These are phyloP conservation scores for Cervus canadensis DNA, from an alignment of 2,113 vertebrate species.

Conservation along the genomic window DNA sequence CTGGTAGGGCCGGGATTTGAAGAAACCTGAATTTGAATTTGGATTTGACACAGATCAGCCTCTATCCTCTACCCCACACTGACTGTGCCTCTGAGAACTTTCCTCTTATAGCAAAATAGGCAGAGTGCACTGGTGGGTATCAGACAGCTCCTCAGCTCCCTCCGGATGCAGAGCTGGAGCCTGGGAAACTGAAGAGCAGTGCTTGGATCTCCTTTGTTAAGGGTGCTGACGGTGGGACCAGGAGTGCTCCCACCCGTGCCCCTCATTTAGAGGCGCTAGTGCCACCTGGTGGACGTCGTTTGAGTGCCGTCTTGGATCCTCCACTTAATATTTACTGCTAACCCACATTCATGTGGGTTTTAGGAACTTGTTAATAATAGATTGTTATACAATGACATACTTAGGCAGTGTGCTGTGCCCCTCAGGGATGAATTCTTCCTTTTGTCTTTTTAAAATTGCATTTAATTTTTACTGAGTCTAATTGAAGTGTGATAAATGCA, in stretches of 20 bases:
- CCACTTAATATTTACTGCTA: background rate
- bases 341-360: background rate
- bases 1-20: background rate
- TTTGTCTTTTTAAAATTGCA: background rate
- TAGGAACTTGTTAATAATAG: background rate
- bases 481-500: slow-evolving; percentile 3
- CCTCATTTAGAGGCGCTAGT: background rate
- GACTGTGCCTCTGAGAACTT: background rate
- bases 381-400: too few species aligned
- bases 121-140: background rate
- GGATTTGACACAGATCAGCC: background rate
- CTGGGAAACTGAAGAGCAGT: background rate
- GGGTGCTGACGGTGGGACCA: accelerated
- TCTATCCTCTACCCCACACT: background rate
- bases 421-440: background rate
- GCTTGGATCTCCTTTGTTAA: background rate
- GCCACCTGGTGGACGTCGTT: slow-evolving; percentile 60
- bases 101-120: background rate
- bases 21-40: background rate
- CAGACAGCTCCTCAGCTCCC: background rate
- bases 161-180: background rate
- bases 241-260: accelerated
- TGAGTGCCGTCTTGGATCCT: background rate
- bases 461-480: background rate
- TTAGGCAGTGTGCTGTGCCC: background rate